Base-by-base conservation (phyloP, 2,888 invertebrate species). In the Drosophila fungiperda region DNA sequence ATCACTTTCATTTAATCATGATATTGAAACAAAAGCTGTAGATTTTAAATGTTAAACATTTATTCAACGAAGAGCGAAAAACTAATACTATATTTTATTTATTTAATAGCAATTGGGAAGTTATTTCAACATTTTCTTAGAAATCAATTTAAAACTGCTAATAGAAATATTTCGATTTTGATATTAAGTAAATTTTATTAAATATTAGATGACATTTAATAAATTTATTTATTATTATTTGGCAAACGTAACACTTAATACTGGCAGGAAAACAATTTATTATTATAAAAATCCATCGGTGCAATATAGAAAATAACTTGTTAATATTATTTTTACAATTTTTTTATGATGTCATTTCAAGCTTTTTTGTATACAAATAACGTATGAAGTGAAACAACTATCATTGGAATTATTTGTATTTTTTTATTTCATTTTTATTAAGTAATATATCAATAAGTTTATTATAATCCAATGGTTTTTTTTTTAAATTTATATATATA, bases 401-500 rank as follows among this genome's bases (percentile, higher is more conserved):
- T 9, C 4, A n/a, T 0, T n/a, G 17, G 2, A 20, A 15, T 15
- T 32, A 15, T 57, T 57, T 20, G 2, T 1, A 9, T 11, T 3
- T 23, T 20, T 8, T 9, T 3, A 42, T 17, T 20, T 32, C 2
- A 17, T 12, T 40, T 17, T 32, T 23, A 11, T 32, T 58, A 17
- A 33, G 23, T 45, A 8, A 2, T 49, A 49, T 60, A 32, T 50
- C 36, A 52, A 52, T 35, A 26, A 62, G 9, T 55, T 42, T 42
- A 42, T 55, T 42, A 42, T 42, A 15, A 33, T 32, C 32, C 32
- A 53, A 1, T n/a, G 15, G 9, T 7, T 54, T 62, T 12, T 40
- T 17, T 12, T 32, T 15, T 1, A 29, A 53, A 40, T 36, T 15
- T 3, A 26, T 23, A n/a, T 59, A 26, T 26, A 26, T 26, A 26